A percentile compares a stretch with the other conserved stretches of the same genome.
These are phyloP conservation scores for Mythimna lalbum DNA, from an alignment of 2,888 invertebrate species.

Conservation along the genomic window DNA sequence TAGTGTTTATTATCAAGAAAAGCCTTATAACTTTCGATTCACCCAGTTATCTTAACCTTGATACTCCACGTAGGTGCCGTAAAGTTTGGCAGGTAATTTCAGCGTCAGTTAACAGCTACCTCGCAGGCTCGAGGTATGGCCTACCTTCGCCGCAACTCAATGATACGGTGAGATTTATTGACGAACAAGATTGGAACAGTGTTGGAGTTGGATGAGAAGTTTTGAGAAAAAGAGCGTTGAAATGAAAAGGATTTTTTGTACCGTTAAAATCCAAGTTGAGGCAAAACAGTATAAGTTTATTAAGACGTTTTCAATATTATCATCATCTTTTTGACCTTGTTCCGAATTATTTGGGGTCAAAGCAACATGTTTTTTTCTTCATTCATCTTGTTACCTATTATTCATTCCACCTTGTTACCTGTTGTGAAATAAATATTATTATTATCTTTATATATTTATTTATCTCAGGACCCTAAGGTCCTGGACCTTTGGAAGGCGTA, in stretches of 20 bases:
- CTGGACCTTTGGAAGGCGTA: too few species aligned
- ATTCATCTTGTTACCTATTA: too few species aligned
- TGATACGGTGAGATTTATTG: slow-evolving; percentile 51
- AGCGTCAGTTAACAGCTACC: slow-evolving; percentile 53
- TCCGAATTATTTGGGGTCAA: background rate
- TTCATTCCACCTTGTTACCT: too few species aligned
- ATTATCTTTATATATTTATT: too few species aligned
- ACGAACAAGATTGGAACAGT: slow-evolving; percentile 24
- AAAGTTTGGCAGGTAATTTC: slow-evolving; percentile 57
- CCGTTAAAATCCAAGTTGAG: background rate
- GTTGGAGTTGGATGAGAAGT: slow-evolving; percentile 4
- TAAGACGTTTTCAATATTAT: background rate
- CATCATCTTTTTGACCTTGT: background rate
- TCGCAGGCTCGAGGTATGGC: slow-evolving; percentile 19
- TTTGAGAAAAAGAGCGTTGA: background rate
- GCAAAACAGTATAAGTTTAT: background rate
- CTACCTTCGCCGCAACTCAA: slow-evolving; percentile 41
- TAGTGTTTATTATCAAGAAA: slow-evolving; percentile 7
- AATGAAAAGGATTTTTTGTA: background rate
- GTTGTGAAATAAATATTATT: too few species aligned
- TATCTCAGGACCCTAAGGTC: too few species aligned
- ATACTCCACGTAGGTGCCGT: slow-evolving; percentile 38
- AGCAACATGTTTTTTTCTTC: too few species aligned
- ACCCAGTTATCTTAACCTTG: slow-evolving; percentile 34
- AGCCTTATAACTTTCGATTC: slow-evolving; percentile 12